These are phyloP conservation scores for Pentalonia nigronervosa DNA, from an alignment of 1,140 invertebrate species.

Conservation along the genomic window DNA sequence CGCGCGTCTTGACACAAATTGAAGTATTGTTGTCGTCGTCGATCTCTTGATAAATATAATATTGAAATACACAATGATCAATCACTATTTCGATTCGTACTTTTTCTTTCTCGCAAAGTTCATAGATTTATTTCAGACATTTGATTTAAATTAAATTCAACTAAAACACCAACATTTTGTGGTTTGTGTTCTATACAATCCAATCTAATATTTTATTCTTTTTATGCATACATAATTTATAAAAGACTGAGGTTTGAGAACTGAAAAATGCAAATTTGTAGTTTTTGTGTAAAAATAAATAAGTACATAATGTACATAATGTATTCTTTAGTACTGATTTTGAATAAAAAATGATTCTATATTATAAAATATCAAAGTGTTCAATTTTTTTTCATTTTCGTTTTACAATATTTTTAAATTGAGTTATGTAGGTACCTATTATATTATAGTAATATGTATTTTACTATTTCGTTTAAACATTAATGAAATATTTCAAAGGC, in stretches of 20 bases:
- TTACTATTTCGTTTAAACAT: not conserved
- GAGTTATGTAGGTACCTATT: not conserved
- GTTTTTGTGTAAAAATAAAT: not conserved
- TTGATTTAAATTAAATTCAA: not conserved
- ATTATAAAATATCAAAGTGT: not conserved
- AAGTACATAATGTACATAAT: not conserved
- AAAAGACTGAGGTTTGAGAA: not conserved
- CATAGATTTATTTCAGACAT: not conserved
- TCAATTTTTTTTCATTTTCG: not conserved
- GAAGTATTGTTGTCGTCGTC: not conserved
- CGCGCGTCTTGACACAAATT: not conserved
- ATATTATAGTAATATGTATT: not conserved
- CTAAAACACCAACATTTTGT: not conserved
- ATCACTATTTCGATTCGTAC: not conserved
- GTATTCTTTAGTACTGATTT: not conserved
- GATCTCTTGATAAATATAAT: slow-evolving; percentile 9
- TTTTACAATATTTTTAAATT: not conserved
- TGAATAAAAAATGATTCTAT: not conserved
- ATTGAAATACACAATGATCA: not conserved
- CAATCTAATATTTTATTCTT: not conserved
- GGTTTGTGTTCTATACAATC: not conserved
- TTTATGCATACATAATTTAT: not conserved
- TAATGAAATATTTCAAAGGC: not conserved
- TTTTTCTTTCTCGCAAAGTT: not conserved
- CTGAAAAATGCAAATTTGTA: not conserved